Evolutionary conservation across 2,113 vertebrate genomes (phyloP).

Genomic region (Chelonoidis abingdonii): DNA sequence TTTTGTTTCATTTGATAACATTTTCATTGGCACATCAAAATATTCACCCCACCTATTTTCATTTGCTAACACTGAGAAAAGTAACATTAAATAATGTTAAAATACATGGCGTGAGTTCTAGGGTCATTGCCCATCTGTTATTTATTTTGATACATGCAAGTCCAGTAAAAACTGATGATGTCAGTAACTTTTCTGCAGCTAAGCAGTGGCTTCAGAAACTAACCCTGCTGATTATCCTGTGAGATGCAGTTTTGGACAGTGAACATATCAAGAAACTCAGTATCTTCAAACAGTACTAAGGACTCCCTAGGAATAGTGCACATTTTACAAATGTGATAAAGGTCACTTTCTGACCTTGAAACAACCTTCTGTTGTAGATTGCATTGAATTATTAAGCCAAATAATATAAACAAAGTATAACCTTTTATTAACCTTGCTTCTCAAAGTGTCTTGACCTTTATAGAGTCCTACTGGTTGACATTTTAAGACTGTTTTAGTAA

Average conservation of each 20-base stretch:
- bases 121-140: constrained; percentile 54
- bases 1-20: constrained; percentile 65
- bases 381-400: constrained; percentile 11
- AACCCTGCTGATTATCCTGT: neutral
- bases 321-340: neutral
- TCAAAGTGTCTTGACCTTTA: constrained; percentile 56
- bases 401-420: constrained; percentile 40
- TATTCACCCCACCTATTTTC: constrained; percentile 60
- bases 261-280: neutral
- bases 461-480: constrained; percentile 49
- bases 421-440: constrained; percentile 51
- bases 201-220: constrained; percentile 29
- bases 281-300: neutral
- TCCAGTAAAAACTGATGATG: constrained; percentile 36
- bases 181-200: constrained; percentile 24
- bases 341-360: constrained; percentile 24
- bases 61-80: constrained; percentile 30
- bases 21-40: constrained; percentile 60
- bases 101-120: constrained; percentile 38
- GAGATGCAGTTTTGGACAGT: neutral
- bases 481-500: constrained; percentile 56
- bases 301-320: neutral
- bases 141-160: constrained; percentile 64
- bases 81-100: constrained; percentile 44
- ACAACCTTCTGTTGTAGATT: neutral